Base-by-base conservation (phyloP, 2,888 invertebrate species). In the Petrolisthes cinctipes region DNA sequence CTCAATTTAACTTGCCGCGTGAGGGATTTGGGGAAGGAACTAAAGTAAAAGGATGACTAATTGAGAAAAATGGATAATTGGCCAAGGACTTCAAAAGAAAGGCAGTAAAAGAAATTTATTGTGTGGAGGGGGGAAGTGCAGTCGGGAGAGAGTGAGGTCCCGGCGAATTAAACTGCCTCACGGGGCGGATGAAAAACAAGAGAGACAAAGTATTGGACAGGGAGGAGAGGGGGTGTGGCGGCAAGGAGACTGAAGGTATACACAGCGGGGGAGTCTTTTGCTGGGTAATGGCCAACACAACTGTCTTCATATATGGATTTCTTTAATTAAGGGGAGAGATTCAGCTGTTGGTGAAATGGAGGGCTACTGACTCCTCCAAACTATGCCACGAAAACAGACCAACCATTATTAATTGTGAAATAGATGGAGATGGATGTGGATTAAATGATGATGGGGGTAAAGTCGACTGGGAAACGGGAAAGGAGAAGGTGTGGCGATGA, bases 41-140 rank as follows among this genome's bases (percentile, higher is more conserved):
- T 6, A 71, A 71, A 11, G 6, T 20, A 6, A n/a, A 71, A n/a
- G 71, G 20, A 71, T n/a, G 71, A n/a, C 71, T 71, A 71, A 71
- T 71, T 71, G 71, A 71, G 71, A 71, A 71, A 71, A 71, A 71
- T 71, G n/a, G 71, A 71, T 71, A 71, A 71, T 71, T 71, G 71
- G 71, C 17, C 71, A 6, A 20, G 20, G 20, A 71, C 17, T 71
- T 71, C 71, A 71, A 76, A 76, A 76, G 76, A 76, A 76, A 53
- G 76, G 76, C 53, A 76, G 76, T 37, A 76, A 76, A 53, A 76
- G 76, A 53, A 53, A 76, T 51, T 51, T 37, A 76, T 51, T 37
- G 76, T 11, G 37, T 23, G 76, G 76, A 76, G 37, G 76, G 17
- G 51, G 76, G 37, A 6, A 37, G 37, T 37, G 37, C 37, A 51